phyloP scores from a whole-genome alignment of 1,140 invertebrate species.

The Cataglyphis hispanica region DNA sequence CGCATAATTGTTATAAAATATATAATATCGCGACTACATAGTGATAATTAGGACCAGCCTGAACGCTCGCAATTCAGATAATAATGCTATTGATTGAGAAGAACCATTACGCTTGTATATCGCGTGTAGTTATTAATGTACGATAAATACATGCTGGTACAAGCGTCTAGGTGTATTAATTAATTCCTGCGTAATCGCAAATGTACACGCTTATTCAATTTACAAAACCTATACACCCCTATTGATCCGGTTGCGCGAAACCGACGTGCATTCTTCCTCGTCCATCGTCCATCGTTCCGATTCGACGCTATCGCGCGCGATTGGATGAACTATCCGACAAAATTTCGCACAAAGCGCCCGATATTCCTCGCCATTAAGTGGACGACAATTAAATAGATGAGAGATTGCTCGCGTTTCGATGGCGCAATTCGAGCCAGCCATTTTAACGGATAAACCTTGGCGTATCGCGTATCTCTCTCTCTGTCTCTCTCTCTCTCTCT shows the following conservation, averaged over 20 bases:
- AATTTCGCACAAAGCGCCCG: constrained; percentile 55
- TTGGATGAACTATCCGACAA: constrained; percentile 52
- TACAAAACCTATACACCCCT: constrained; percentile 56
- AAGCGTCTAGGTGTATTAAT: constrained; percentile 58
- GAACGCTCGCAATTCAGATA: constrained; percentile 50
- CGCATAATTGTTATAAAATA: constrained; percentile 48
- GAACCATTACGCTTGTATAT: constrained; percentile 60
- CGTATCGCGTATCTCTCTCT: constrained; percentile 15
- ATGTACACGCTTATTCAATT: constrained; percentile 49
- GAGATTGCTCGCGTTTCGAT: constrained; percentile 2
- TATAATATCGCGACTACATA: constrained; percentile 42
- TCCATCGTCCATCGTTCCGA: constrained; percentile 53
- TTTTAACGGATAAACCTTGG: constrained; percentile 46
- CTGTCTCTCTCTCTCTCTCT: too few species aligned
- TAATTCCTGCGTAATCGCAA: constrained; percentile 58
- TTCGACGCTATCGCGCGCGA: constrained; percentile 44
- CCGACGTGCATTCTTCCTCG: constrained; percentile 53
- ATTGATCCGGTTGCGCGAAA: constrained; percentile 60
- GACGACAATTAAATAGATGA: constrained; percentile 59
- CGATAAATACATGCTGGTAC: constrained; percentile 48
- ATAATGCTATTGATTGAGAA: constrained; percentile 64
- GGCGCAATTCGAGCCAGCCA: constrained; percentile 33
- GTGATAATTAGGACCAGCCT: constrained; percentile 52
- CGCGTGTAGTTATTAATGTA: constrained; percentile 61
- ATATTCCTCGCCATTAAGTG: constrained; percentile 63